Conservation (phyloP, 2,113 vertebrate species). For the Brachyistius frenatus region DNA sequence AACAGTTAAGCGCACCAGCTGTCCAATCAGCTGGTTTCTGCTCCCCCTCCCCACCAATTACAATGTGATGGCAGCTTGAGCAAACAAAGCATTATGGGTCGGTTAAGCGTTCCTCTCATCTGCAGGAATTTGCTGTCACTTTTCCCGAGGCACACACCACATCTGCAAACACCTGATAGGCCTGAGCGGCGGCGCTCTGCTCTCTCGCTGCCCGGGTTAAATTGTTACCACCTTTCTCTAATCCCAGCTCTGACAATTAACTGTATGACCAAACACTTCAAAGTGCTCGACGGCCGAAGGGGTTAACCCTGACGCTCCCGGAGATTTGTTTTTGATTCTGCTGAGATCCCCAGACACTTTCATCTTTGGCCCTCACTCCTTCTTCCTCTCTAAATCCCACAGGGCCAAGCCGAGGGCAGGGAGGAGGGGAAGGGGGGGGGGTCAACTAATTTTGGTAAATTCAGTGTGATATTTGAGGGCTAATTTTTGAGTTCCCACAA, state of each 20-base stretch:
- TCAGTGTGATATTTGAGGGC: constrained; percentile 71
- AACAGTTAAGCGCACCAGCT: constrained; percentile 76
- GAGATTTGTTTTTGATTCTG: constrained; percentile 86
- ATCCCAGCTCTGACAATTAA: constrained; percentile 95
- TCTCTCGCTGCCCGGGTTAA: constrained; percentile 91
- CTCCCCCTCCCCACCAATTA: constrained; percentile 91
- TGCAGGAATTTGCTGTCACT: constrained; percentile 84
- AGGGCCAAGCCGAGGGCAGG: constrained; percentile 41
- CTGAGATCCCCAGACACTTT: constrained; percentile 88
- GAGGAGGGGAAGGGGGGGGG: constrained; percentile 20
- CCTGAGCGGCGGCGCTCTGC: constrained; percentile 82
- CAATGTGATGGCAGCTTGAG: constrained; percentile 89
- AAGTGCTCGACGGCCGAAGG: constrained; percentile 87
- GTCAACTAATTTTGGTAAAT: constrained; percentile 63
- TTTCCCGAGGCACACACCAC: constrained; percentile 75
- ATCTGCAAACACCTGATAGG: constrained; percentile 98
- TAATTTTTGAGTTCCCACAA: constrained; percentile 53
- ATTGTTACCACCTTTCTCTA: constrained; percentile 99
- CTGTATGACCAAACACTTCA: constrained; percentile 92
- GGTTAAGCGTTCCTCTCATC: constrained; percentile 87
- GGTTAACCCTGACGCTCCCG: constrained; percentile 90
- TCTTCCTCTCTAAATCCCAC: constrained; percentile 55
- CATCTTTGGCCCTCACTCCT: constrained; percentile 79
- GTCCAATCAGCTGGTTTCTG: constrained; percentile 86
- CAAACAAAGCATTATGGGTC: constrained; percentile 96